Conservation (phyloP, 2,113 vertebrate genomes). For the Scophthalmus maximus region DNA sequence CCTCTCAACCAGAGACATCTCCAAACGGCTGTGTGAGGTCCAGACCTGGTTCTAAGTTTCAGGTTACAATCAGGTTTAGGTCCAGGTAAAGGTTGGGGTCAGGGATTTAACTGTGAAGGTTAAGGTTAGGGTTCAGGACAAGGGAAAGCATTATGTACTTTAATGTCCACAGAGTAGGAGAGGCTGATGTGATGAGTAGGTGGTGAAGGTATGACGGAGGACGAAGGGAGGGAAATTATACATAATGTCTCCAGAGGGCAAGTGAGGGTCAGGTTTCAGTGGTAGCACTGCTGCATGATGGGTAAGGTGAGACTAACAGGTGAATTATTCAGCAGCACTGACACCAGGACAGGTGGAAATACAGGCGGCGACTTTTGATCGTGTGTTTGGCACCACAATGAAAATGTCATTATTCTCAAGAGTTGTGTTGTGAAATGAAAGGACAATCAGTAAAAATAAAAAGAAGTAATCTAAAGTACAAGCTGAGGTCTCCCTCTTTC, state of each 20-base stretch:
- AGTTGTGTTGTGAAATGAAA: too few species aligned
- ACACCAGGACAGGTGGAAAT: conserved; percentile 61
- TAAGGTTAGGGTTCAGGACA: background rate
- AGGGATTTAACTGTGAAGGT: background rate
- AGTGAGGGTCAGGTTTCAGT: background rate
- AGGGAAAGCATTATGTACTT: background rate
- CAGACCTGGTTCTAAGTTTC: background rate
- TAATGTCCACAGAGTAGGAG: background rate
- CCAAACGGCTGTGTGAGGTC: background rate
- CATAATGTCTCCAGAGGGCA: too few species aligned
- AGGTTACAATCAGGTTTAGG: background rate
- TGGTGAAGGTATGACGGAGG: background rate
- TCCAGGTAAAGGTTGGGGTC: background rate
- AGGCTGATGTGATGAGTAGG: background rate
- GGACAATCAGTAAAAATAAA: too few species aligned
- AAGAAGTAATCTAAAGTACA: too few species aligned
- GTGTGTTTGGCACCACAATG: too few species aligned
- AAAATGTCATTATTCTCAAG: too few species aligned
- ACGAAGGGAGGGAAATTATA: background rate
- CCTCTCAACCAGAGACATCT: too few species aligned
- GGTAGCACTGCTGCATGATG: conserved; percentile 11
- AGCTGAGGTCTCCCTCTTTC: too few species aligned
- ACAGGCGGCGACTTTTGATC: conserved; percentile 48
- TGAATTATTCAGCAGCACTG: conserved; percentile 77
- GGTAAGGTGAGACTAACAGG: conserved; percentile 59